phyloP scores from a whole-genome alignment of 2,888 invertebrate species.

The Mermis nigrescens region DNA sequence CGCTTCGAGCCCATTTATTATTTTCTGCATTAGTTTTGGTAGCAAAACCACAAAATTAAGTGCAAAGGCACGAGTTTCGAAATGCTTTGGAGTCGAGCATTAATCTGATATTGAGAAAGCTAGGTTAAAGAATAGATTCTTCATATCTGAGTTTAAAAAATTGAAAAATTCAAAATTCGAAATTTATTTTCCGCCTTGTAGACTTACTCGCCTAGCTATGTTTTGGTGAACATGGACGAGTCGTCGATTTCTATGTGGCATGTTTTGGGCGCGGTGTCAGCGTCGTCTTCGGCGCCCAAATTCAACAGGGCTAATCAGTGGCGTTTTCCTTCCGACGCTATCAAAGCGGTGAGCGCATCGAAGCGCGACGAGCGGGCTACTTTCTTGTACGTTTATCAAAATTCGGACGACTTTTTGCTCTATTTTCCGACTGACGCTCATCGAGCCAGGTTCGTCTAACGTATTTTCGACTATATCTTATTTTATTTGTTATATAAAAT shows the following conservation, averaged over 20 bases:
- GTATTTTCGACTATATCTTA: no score
- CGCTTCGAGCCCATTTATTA: no score
- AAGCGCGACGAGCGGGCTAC: slow-evolving; percentile 85
- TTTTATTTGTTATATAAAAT: no score
- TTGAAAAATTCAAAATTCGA: not conserved
- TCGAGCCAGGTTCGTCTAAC: slow-evolving; percentile 39
- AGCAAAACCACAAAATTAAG: no score
- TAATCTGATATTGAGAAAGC: no score
- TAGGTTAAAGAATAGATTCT: no score
- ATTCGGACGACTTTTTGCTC: slow-evolving; percentile 96
- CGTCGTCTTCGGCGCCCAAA: no score
- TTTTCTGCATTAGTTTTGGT: no score
- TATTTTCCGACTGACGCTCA: slow-evolving; percentile 75
- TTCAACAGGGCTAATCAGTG: slow-evolving; percentile 45
- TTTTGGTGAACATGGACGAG: slow-evolving; percentile 79
- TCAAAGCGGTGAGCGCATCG: slow-evolving; percentile 62
- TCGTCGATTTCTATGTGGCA: slow-evolving; percentile 79
- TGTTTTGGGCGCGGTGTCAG: slow-evolving; percentile 30
- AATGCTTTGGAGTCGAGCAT: no score
- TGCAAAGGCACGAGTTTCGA: no score
- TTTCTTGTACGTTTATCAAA: slow-evolving; percentile 88
- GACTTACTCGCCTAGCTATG: slow-evolving; percentile 70
- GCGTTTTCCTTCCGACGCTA: slow-evolving; percentile 72
- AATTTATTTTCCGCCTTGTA: slow-evolving; percentile 10
- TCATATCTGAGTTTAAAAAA: no score